Conservation (phyloP, 2,113 vertebrate genomes). For the Ptychochromis oligacanthus region DNA sequence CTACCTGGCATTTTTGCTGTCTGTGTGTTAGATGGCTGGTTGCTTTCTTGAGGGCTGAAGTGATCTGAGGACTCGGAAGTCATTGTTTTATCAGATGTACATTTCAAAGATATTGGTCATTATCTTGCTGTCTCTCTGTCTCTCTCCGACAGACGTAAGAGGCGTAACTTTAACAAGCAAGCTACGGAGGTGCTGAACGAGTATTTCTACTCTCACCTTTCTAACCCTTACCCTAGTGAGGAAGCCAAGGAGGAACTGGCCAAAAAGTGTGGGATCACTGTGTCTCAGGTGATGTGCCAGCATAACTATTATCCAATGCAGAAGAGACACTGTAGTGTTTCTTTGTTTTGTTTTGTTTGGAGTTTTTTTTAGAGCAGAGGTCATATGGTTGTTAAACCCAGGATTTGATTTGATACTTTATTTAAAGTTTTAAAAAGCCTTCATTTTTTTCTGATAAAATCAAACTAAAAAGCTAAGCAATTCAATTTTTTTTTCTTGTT, state of each 20-base stretch:
- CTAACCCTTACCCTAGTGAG: conserved; percentile 91
- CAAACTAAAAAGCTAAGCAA: neutral
- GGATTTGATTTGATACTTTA: neutral
- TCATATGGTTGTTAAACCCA: neutral
- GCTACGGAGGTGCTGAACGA: conserved; percentile 91
- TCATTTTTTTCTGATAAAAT: neutral
- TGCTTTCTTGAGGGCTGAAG: neutral
- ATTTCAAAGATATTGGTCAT: conserved; percentile 22
- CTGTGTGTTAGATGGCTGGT: neutral
- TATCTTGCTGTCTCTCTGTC: neutral
- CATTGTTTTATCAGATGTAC: neutral
- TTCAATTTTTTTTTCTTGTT: neutral
- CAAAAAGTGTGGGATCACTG: conserved; percentile 89
- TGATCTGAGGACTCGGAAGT: neutral
- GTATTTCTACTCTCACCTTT: conserved; percentile 93
- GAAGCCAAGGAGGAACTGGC: conserved; percentile 93
- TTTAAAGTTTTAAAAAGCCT: neutral
- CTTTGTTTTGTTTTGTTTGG: too few species aligned
- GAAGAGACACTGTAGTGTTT: neutral
- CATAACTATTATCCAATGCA: neutral
- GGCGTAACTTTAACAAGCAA: conserved; percentile 91
- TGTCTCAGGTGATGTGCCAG: conserved; percentile 84
- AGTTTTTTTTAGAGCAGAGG: neutral
- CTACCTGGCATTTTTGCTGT: neutral
- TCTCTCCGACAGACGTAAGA: conserved; percentile 79